phyloP scores from a whole-genome alignment of 1,140 invertebrate genomes.

The Drosophila miranda region DNA sequence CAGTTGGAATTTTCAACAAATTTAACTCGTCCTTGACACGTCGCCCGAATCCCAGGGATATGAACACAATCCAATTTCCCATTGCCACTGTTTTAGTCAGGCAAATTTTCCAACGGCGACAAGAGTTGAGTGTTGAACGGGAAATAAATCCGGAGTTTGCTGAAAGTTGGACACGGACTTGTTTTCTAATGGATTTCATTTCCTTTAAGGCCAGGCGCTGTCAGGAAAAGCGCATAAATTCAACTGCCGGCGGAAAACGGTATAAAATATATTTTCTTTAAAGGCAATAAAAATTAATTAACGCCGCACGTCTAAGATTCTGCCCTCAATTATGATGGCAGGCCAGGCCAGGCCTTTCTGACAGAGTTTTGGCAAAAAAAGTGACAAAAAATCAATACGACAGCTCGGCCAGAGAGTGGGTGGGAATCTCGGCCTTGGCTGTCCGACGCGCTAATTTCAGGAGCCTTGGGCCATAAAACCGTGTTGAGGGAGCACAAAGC shows the following conservation, averaged over 20 bases:
- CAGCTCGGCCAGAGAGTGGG: background rate
- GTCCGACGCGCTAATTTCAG: constrained; percentile 56
- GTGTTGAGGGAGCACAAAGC: constrained; percentile 54
- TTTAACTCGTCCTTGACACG: constrained; percentile 71
- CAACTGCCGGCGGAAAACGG: constrained; percentile 24
- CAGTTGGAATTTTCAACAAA: constrained; percentile 42
- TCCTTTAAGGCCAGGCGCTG: constrained; percentile 16
- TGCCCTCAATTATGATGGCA: constrained; percentile 61
- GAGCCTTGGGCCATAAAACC: constrained; percentile 57
- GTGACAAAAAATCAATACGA: constrained; percentile 59
- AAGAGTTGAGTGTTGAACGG: constrained; percentile 23
- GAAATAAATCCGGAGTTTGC: constrained; percentile 26
- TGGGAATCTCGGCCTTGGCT: constrained; percentile 37
- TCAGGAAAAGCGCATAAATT: constrained; percentile 44
- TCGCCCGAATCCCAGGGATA: constrained; percentile 31
- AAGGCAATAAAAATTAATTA: constrained; percentile 73
- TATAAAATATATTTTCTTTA: constrained; percentile 47
- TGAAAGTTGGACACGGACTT: constrained; percentile 19
- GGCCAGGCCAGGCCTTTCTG: constrained; percentile 1
- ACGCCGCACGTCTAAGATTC: constrained; percentile 45
- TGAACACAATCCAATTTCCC: constrained; percentile 54
- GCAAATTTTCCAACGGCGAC: background rate
- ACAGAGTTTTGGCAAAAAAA: constrained; percentile 32
- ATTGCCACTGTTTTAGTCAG: constrained; percentile 23
- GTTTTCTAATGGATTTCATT: constrained; percentile 21